phyloP scores from a whole-genome alignment of 2,113 vertebrate species.

The Camelus bactrianus region DNA sequence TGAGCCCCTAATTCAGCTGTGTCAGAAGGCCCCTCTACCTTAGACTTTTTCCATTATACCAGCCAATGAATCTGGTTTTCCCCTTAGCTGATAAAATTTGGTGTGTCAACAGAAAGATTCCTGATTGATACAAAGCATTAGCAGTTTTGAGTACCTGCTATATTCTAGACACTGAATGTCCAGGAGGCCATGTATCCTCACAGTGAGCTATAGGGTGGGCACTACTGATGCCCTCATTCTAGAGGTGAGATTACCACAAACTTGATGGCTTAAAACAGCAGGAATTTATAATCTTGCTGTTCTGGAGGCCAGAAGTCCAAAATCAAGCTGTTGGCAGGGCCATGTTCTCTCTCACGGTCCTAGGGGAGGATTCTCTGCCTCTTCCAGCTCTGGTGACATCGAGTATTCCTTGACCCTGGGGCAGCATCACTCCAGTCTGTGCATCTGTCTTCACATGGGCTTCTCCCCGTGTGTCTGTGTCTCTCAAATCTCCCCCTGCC shows the following conservation, averaged over 20 bases:
- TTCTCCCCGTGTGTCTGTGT: not conserved
- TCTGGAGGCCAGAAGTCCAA: not conserved
- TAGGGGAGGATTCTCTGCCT: not conserved
- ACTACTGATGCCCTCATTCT: not conserved
- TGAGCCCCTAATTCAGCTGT: not conserved
- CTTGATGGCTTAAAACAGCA: not conserved
- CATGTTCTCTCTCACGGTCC: not conserved
- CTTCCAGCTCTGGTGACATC: not conserved
- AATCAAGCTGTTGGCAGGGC: not conserved
- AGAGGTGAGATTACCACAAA: not conserved
- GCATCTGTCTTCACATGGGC: not conserved
- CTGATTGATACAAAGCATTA: not conserved
- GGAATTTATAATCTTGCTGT: not conserved
- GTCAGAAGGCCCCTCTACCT: not conserved
- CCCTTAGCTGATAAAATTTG: conserved; percentile 24
- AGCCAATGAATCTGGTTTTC: conserved; percentile 24
- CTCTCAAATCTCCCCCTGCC: not conserved
- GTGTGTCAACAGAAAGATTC: conserved; percentile 22
- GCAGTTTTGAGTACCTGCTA: not conserved
- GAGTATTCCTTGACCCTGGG: not conserved
- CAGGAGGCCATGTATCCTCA: not conserved
- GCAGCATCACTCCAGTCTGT: not conserved
- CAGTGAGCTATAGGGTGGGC: not conserved
- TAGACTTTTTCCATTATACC: not conserved
- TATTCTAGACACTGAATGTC: not conserved